Base-by-base conservation (phyloP, 2,888 invertebrate species). In the Mylabris sibirica region DNA sequence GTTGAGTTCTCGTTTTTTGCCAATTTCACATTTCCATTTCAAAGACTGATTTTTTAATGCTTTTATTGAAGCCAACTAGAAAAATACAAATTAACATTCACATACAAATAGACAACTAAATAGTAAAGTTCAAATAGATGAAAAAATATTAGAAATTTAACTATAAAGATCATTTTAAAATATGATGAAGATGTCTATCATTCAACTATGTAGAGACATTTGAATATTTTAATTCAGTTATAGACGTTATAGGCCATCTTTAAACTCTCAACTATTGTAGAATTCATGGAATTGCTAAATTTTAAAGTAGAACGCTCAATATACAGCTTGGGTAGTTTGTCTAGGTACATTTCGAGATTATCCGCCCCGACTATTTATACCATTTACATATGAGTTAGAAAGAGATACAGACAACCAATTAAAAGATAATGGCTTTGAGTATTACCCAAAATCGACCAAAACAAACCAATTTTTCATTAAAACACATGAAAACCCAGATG, bases 41-140 rank as follows among this genome's bases (percentile, higher is more conserved):
- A 44, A 44, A n/a, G n/a, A 17, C n/a, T 17, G 44, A 44, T 44
- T 17, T n/a, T 44, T 44, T 44, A 44, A 2, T 17, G n/a, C 17
- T 17, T 17, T 17, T 44, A 44, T 30, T 30, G 4, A n/a, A 6
- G 4, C 1, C 12, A 17, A 2, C 4, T 44, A 44, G 41, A 44
- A 44, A 44, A 44, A 44, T 44, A 44, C 4, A n/a, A 44, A 44
- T 44, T 44, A 44, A 30, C 30, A n/a, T 44, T n/a, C n/a, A n/a
- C n/a, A n/a, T 44, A 6, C 1, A n/a, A 44, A 44, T 44, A n/a
- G 44, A 44, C 17, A 6, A n/a, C 17, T 17, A 44, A 30, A 30
- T 30, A 30, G 30, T 4, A 30, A 30, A 4, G 30, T 30, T 30
- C 8, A 30, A 30, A 30, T 30, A 30, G n/a, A n/a, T n/a, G n/a